Conservation (phyloP, 2,888 invertebrate genomes). For the Neuroscelio doddi region DNA sequence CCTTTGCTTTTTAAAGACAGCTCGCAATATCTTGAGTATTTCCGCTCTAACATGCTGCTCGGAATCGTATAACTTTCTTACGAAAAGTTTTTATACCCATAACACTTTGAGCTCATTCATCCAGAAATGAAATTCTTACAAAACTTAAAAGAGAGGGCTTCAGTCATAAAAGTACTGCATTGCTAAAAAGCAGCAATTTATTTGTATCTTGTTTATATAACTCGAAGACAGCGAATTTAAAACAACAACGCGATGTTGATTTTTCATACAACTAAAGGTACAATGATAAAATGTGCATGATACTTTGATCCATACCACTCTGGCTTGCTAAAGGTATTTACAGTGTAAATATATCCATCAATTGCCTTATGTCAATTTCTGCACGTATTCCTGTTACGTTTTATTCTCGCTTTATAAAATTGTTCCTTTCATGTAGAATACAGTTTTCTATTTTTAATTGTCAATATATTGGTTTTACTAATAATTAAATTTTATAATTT, state of each 20-base stretch:
- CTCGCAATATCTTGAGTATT: conserved; percentile 5
- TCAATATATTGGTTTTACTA: not conserved
- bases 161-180: not conserved
- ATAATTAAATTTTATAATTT: no score
- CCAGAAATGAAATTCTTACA: conserved; percentile 5
- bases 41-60: conserved; percentile 2
- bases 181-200: no score
- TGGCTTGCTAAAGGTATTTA: conserved; percentile 1
- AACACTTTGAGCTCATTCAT: conserved; percentile 7
- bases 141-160: not conserved
- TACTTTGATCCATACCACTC: conserved; percentile 1
- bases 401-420: not conserved
- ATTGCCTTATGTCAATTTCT: not conserved
- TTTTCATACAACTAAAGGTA: not conserved
- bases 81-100: conserved; percentile 7
- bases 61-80: conserved; percentile 5
- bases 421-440: no score
- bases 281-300: not conserved
- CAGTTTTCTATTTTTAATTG: not conserved
- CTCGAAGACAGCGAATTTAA: not conserved
- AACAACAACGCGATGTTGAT: not conserved
- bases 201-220: not conserved
- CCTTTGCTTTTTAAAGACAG: conserved; percentile 4
- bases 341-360: not conserved
- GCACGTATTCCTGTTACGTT: not conserved